These are phyloP conservation scores for Chaitophorus viminalis DNA, from an alignment of 2,888 invertebrate genomes.

Conservation along the genomic window DNA sequence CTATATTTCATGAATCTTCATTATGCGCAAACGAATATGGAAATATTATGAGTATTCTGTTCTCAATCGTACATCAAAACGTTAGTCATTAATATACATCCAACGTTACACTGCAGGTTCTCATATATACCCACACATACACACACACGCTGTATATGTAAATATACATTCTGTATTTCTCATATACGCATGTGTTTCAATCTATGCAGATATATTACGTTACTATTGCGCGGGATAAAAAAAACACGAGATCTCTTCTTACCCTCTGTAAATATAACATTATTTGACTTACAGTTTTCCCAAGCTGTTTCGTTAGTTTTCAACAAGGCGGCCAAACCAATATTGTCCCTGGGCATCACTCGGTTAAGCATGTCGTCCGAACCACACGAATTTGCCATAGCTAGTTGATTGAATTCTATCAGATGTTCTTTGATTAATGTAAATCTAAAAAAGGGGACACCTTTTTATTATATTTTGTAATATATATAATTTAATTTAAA, in stretches of 20 bases:
- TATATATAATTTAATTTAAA: conserved; percentile 10
- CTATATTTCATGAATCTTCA: conserved; percentile 24
- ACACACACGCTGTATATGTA: not conserved
- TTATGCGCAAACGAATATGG: not conserved
- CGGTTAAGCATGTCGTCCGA: conserved; percentile 98
- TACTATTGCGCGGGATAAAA: too few relatives aligned
- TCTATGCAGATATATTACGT: not conserved
- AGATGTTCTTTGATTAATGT: conserved; percentile 93
- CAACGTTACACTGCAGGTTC: not conserved
- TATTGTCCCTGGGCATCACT: conserved; percentile 99
- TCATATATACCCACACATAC: not conserved
- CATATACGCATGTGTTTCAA: not conserved
- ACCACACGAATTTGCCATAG: conserved; percentile 98
- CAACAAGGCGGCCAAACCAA: conserved; percentile 93
- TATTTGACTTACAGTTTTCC: conserved; percentile 78
- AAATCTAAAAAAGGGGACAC: conserved; percentile 75
- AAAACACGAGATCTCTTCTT: too few relatives aligned
- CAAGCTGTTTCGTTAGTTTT: conserved; percentile 95
- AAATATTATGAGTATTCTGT: conserved; percentile 20
- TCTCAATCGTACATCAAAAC: conserved; percentile 11
- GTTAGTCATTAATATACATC: not conserved
- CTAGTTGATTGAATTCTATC: conserved; percentile 97
- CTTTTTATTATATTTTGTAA: not conserved
- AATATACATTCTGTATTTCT: not conserved
- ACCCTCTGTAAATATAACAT: not conserved